Evolutionary conservation across 2,797 vertebrate genomes (phyloP), one percentile per base, ranked within the genome.

Genomic region (Takifugu ocellatus): DNA sequence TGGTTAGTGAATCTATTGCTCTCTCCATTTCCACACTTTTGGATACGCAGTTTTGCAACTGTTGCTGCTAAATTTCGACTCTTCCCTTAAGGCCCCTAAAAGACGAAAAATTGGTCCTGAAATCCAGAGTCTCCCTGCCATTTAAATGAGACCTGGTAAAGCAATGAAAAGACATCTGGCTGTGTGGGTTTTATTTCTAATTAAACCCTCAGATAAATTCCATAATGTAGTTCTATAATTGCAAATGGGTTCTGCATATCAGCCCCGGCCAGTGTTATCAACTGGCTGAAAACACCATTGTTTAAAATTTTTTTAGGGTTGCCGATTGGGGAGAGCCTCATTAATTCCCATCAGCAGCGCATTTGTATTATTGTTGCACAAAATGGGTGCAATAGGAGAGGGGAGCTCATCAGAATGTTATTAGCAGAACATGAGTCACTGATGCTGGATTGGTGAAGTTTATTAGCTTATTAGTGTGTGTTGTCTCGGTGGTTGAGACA

Each of bases 301-400:
- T 82, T 86, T 73, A 71, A 58, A 51, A 58, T 76, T 68, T 66
- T 65, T 66, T 66, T 50, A 14, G 54, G 66, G 27, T 56, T 72
- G 53, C 58, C 62, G 55, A 50, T 27, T 33, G 53, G 16, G 39
- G 59, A 49, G 61, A 57, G 57, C 61, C 55, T 76, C 68, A 75
- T 82, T 79, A 77, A 78, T 76, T 81, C 43, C 55, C 14, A 70
- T 49, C 52, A 56, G 71, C 36, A 54, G 54, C 54, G 36, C 71
- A 56, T 77, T 27, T 75, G 56, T 75, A 57, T 63, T 59, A 6
- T 17, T n/a, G 44, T 46, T 46, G 49, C 14, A 55, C 25, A 54
- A 55, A 75, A 72, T 62, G 29, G 66, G 49, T 51, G 55, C 54
- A 70, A 60, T 54, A 36, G 63, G 57, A 61, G 33, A 54, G 47